Evolutionary conservation across 2,113 vertebrate species (phyloP).

Genomic region (Porphyrio hochstetteri): DNA sequence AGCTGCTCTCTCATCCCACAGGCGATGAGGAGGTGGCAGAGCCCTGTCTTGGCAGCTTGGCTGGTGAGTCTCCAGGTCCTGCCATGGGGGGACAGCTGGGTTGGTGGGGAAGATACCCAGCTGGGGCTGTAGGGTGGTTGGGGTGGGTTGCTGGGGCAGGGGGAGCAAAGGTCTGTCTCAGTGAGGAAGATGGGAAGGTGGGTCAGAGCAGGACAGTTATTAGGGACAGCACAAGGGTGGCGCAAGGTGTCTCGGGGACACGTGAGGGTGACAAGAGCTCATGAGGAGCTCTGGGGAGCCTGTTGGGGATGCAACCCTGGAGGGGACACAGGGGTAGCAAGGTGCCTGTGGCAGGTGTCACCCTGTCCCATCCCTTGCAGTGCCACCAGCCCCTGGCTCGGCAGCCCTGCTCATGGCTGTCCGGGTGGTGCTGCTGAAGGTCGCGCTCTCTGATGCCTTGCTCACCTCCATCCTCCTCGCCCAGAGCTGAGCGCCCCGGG

Average conservation of each 20-base stretch:
- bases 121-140: rapidly evolving
- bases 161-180: background rate
- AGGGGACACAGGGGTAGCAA: rapidly evolving
- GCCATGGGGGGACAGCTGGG: rapidly evolving
- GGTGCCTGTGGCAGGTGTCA: background rate
- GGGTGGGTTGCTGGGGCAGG: background rate
- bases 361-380: background rate
- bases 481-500: background rate
- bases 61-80: background rate
- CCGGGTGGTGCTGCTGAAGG: conserved; percentile 72
- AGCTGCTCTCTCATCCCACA: background rate
- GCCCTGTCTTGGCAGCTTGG: background rate
- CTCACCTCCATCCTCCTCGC: conserved; percentile 61
- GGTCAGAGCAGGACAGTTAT: background rate
- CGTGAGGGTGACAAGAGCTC: background rate
- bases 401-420: conserved; percentile 14
- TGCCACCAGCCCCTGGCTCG: rapidly evolving
- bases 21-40: background rate
- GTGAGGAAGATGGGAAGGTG: background rate
- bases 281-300: rapidly evolving
- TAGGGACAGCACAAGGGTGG: rapidly evolving
- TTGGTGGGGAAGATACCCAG: rapidly evolving
- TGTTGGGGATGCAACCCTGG: background rate
- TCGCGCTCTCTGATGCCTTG: conserved; percentile 57
- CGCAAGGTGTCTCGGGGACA: rapidly evolving